phyloP scores from a whole-genome alignment of 2,888 invertebrate genomes.

The Archips crataeganus region DNA sequence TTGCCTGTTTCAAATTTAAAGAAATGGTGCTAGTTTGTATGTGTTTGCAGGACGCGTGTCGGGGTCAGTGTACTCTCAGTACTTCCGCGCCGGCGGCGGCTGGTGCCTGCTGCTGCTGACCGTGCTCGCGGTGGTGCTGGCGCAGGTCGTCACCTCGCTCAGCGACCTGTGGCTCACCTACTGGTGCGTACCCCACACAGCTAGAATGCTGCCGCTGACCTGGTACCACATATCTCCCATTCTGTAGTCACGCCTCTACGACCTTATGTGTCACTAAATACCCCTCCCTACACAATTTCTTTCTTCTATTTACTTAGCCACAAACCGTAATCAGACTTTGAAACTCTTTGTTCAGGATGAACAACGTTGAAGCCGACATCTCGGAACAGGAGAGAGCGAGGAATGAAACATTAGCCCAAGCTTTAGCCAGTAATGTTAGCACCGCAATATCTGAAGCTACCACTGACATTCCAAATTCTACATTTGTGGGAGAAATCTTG shows the following conservation, averaged over 20 bases:
- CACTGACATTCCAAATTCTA: constrained; percentile 53
- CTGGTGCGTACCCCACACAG: constrained; percentile 85
- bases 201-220: too few species aligned
- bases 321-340: background rate
- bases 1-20: background rate
- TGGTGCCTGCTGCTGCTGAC: constrained; percentile 83
- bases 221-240: too few species aligned
- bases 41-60: constrained; percentile 78
- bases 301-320: background rate
- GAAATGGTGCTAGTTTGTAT: background rate
- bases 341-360: constrained; percentile 69
- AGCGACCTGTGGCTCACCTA: constrained; percentile 92
- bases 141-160: constrained; percentile 89
- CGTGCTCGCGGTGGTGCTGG: constrained; percentile 85
- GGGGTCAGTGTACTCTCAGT: constrained; percentile 87
- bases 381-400: constrained; percentile 10
- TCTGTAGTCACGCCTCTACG: too few species aligned
- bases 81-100: constrained; percentile 89
- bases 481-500: constrained; percentile 35
- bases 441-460: constrained; percentile 43
- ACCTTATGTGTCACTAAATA: too few species aligned
- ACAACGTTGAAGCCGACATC: constrained; percentile 61
- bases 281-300: too few species aligned
- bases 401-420: constrained; percentile 28
- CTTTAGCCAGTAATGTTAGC: constrained; percentile 41